Evolutionary conservation across 2,797 vertebrate species (phyloP), one percentile per base, ranked within the genome.

Genomic region (Myotis myotis): DNA sequence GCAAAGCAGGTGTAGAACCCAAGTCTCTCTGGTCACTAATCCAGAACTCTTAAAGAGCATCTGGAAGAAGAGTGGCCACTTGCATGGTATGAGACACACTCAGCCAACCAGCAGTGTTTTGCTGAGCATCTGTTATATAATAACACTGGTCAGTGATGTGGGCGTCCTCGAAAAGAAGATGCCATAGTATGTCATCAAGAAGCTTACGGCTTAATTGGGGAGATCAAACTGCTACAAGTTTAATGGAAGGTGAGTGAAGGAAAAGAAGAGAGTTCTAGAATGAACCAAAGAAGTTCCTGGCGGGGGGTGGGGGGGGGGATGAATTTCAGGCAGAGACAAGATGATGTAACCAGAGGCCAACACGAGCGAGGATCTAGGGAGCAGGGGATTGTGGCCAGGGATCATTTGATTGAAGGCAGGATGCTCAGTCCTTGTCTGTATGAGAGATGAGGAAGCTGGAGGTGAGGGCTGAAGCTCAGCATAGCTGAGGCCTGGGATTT

Each of bases 61-160:
- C 38, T 79, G 25, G 53, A 66, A 55, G 51, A 84, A 91, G 25
- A 49, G 16, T 74, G 91, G 62, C 85, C 81, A 36, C 5, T 44
- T 19, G 1, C 55, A 0, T 15, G 64, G 8, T 41, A 1, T 33
- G 38, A 75, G 55, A 71, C 66, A 57, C 62, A 88, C 8, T 30
- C 41, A 44, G 62, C 30, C 62, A 20, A 3, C 20, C 71, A 5
- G 30, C 51, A 51, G 78, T 80, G 87, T 71, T 53, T 87, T 25
- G 17, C 17, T 11, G n/a, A 78, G 57, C 9, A 4, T 53, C 75
- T 57, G 0, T 25, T 19, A 0, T 16, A 0, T 20, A 2, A 20
- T 20, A 13, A 33, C 20, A 33, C 38, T 8, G 15, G 38, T 72
- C 25, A 53, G 53, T 10, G 72, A n/a, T 16, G 8, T 3, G 19